Base-by-base conservation (phyloP, 1,140 invertebrate genomes). In the Hyles euphorbiae region DNA sequence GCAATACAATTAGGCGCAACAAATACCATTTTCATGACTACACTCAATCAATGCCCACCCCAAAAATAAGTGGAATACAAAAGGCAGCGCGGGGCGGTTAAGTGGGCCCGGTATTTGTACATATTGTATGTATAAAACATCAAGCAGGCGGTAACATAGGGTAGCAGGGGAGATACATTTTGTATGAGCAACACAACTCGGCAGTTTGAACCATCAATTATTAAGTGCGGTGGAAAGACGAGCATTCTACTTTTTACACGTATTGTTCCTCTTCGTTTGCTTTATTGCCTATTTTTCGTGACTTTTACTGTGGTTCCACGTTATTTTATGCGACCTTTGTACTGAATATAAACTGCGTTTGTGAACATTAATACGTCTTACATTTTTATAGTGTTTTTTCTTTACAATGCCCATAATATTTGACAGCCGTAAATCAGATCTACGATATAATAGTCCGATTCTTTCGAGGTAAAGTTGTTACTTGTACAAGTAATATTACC, bases 181-280 rank as follows among this genome's bases (percentile, higher is more conserved):
- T 87, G 70, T 76, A 89, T 80, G 82, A 83, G 80, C 65, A 78
- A 87, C 87, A 89, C 84, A 86, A 87, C 87, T 89, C 84, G 78
- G 82, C 87, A 87, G 84, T 89, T 89, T 87, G 74, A 65, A 57
- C 68, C 73, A 87, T 89, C 76, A 83, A 89, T 83, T 87, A 89
- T 89, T 87, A 72, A 89, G 63, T 69, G 58, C 71, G 65, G 76
- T 66, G 71, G 77, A 73, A 83, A 85, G 77, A 76, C 70, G 68
- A 58, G 72, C 68, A 63, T 64, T 67, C 64, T 62, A 70, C 61
- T 78, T 82, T 83, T 83, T 84, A 83, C 81, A 80, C 78, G 80
- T 73, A 85, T 81, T 84, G 78, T 86, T 71, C 72, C 65, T 66
- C 59, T 67, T 64, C 69, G 65, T 67, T 70, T 70, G 62, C 61